Evolutionary conservation across 35 echinoderm and acorn worm species (phyloP).

Genomic region (Heliocidaris erythrogramma): DNA sequence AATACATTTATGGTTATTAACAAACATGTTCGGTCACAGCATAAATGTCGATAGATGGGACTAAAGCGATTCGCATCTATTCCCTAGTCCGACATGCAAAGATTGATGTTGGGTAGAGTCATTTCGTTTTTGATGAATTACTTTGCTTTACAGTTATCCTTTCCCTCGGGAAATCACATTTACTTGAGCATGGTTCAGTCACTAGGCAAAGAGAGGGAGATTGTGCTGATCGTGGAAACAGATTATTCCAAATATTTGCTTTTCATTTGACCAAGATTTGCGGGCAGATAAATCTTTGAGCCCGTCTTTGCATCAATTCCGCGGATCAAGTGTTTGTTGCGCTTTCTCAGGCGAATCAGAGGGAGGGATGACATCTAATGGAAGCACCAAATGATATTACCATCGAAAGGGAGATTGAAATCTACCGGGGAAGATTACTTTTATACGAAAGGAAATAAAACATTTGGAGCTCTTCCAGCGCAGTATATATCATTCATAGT

Average conservation of each 20-base stretch:
- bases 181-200: neutral
- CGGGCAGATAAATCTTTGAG: neutral
- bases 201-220: neutral
- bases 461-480: too few species aligned
- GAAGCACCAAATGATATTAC: neutral
- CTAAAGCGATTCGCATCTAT: neutral
- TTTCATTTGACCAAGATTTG: neutral
- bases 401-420: neutral
- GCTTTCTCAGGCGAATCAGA: neutral
- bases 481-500: too few species aligned
- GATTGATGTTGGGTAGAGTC: neutral
- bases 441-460: too few species aligned
- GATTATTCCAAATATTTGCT: constrained; percentile 12
- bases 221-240: neutral
- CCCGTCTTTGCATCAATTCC: neutral
- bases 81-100: neutral
- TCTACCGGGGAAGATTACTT: neutral
- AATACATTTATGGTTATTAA: constrained; percentile 19
- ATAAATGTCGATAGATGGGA: neutral
- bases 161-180: neutral
- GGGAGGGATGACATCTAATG: neutral
- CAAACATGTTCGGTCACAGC: constrained; percentile 9
- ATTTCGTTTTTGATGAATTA: neutral
- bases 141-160: neutral
- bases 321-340: neutral